phyloP scores from a whole-genome alignment of 1,140 invertebrate species.

The Caenorhabditis briggsae region DNA sequence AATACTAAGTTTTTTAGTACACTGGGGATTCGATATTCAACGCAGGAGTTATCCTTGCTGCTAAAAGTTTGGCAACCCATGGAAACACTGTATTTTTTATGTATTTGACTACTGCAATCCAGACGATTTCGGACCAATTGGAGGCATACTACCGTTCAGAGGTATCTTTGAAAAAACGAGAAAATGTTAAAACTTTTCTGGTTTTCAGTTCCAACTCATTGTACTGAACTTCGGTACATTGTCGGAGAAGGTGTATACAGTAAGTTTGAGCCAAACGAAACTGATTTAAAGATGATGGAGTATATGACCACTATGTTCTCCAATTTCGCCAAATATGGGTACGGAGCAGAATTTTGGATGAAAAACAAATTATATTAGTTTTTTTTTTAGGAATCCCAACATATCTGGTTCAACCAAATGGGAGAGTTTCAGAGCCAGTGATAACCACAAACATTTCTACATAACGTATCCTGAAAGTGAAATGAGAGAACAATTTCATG shows the following conservation, averaged over 20 bases:
- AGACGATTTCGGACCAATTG: conserved; percentile 50
- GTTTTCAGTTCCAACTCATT: conserved; percentile 67
- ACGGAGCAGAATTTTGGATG: too few species aligned
- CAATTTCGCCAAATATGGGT: conserved; percentile 76
- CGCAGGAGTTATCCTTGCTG: conserved; percentile 6
- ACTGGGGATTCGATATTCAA: conserved; percentile 6
- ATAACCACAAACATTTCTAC: neutral
- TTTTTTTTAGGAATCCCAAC: conserved; percentile 9
- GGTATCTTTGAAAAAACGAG: neutral
- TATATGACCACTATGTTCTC: conserved; percentile 69
- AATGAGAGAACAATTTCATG: neutral
- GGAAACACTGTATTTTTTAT: conserved; percentile 60
- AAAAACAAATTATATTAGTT: too few species aligned
- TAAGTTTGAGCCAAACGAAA: conserved; percentile 69
- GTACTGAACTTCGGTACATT: conserved; percentile 72
- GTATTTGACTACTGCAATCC: conserved; percentile 65
- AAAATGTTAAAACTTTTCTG: neutral
- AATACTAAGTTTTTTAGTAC: neutral
- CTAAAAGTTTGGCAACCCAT: neutral
- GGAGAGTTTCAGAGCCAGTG: neutral
- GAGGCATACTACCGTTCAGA: conserved; percentile 61
- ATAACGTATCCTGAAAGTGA: neutral
- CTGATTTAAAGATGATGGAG: conserved; percentile 71
- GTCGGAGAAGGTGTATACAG: conserved; percentile 69
- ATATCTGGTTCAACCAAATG: neutral